phyloP scores from a whole-genome alignment of 2,888 invertebrate genomes.

The Leptopilina myrica region DNA sequence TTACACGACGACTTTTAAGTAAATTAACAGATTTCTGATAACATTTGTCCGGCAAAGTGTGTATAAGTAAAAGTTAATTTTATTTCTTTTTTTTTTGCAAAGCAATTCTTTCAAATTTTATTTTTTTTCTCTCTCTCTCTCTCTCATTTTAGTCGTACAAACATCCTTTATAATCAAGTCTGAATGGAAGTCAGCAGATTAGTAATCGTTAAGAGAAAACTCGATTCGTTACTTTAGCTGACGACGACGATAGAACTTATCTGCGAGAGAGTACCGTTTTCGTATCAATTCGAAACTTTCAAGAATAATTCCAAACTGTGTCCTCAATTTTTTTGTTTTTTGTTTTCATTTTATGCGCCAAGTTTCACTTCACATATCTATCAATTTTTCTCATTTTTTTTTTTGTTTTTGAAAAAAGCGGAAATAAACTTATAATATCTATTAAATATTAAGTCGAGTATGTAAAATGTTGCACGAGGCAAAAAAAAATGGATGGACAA shows the following conservation, averaged over 20 bases:
- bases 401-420: no score
- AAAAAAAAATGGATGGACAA: no score
- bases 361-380: slow-evolving; percentile 22
- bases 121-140: neutral
- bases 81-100: neutral
- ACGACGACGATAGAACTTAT: slow-evolving; percentile 30
- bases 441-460: no score
- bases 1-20: neutral
- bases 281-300: slow-evolving; percentile 39
- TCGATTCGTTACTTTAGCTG: slow-evolving; percentile 31
- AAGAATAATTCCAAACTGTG: slow-evolving; percentile 35
- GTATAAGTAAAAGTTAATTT: slow-evolving; percentile 1
- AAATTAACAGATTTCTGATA: slow-evolving; percentile 9
- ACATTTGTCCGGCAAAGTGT: neutral
- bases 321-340: slow-evolving; percentile 3
- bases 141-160: neutral
- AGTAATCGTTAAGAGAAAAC: slow-evolving; percentile 38
- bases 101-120: neutral
- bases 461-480: no score
- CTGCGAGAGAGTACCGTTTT: slow-evolving; percentile 33
- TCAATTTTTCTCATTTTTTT: neutral
- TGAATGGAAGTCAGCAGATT: slow-evolving; percentile 34
- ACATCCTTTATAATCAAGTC: slow-evolving; percentile 37
- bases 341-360: neutral
- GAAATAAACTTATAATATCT: no score